phyloP scores from a whole-genome alignment of 2,113 vertebrate species.

The Ptyas mucosa region DNA sequence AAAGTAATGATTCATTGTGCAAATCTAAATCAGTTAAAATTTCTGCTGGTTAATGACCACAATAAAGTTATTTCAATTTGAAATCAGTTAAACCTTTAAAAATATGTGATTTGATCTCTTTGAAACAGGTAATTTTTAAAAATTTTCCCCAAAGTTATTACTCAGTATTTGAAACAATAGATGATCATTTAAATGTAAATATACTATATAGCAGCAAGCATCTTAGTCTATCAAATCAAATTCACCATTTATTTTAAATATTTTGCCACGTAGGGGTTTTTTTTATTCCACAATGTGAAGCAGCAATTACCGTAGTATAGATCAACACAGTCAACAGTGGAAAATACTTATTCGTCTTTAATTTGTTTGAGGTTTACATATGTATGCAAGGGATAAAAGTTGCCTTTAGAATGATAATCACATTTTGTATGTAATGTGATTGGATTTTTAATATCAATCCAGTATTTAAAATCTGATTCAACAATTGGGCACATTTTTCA shows the following conservation, averaged over 20 bases:
- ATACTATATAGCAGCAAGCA: neutral
- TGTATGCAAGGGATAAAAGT: neutral
- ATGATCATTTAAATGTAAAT: neutral
- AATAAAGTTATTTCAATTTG: neutral
- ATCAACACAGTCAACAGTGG: neutral
- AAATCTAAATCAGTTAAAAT: neutral
- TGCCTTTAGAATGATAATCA: neutral
- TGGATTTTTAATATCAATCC: conserved; percentile 13
- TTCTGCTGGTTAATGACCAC: neutral
- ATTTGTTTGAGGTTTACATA: neutral
- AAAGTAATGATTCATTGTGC: neutral
- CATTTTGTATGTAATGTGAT: neutral
- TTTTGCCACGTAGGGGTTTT: neutral
- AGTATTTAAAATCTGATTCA: neutral
- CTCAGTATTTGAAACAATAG: neutral
- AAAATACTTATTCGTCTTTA: neutral
- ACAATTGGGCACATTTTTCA: neutral
- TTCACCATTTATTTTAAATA: neutral
- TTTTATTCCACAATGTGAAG: neutral
- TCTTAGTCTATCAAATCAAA: conserved; percentile 15
- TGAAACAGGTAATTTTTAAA: neutral
- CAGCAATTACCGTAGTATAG: neutral
- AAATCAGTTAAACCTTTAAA: neutral
- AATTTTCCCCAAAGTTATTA: neutral
- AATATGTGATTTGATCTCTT: neutral